phyloP scores from a whole-genome alignment of 2,797 vertebrate species.

The Girardinus metallicus region DNA sequence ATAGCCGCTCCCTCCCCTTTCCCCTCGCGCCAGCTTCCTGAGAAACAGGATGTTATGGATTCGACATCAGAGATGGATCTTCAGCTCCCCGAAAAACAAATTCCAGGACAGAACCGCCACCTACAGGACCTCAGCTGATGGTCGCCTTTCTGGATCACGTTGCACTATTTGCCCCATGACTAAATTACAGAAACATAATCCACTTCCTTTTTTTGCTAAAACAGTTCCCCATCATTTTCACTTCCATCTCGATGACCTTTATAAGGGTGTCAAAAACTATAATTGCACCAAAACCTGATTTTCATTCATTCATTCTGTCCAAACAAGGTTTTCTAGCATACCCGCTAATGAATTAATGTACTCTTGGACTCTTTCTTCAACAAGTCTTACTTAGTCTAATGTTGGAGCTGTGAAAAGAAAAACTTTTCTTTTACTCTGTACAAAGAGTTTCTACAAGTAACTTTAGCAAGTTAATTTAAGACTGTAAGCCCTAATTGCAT shows the following conservation, averaged over 20 bases:
- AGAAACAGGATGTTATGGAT: constrained; percentile 81
- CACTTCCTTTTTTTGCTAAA: constrained; percentile 49
- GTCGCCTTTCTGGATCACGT: neutral
- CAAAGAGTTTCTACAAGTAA: neutral
- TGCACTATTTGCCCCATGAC: constrained; percentile 8
- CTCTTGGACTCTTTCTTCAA: neutral
- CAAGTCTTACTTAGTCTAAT: neutral
- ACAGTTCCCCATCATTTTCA: constrained; percentile 35
- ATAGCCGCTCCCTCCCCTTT: constrained; percentile 37
- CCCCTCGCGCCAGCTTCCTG: constrained; percentile 65
- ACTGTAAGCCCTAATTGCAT: neutral
- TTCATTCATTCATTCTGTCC: neutral
- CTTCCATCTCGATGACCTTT: constrained; percentile 38
- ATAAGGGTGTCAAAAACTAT: neutral
- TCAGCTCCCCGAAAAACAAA: constrained; percentile 25
- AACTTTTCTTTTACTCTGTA: neutral
- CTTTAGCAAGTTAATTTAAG: neutral
- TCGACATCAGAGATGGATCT: constrained; percentile 57
- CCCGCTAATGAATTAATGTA: neutral
- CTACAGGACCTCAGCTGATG: constrained; percentile 14
- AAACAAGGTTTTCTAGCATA: neutral
- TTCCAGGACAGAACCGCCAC: constrained; percentile 23
- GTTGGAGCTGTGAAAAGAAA: neutral
- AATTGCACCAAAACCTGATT: neutral
- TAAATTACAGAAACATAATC: constrained; percentile 35